Percentiles rank a stretch among this genome's conserved stretches.
These are phyloP conservation scores for Berghia stephanieae DNA, from an alignment of 1,140 invertebrate genomes.

Conservation along the genomic window DNA sequence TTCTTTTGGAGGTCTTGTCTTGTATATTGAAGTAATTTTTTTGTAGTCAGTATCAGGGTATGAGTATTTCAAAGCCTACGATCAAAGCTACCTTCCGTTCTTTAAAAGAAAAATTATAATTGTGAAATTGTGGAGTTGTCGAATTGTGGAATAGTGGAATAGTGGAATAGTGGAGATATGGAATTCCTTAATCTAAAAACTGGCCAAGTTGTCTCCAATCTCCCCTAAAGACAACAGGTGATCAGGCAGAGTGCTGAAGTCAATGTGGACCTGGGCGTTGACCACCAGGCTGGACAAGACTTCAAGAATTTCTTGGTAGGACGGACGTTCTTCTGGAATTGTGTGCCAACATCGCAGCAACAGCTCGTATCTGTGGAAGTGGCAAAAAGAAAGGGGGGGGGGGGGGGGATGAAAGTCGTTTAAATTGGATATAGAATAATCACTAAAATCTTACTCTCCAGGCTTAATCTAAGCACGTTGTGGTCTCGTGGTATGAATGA, in stretches of 20 bases:
- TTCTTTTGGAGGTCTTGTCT: too few relatives aligned
- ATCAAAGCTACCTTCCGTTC: too few relatives aligned
- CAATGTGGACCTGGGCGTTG: conserved; percentile 40
- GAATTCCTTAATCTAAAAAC: too few relatives aligned
- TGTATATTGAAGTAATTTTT: too few relatives aligned
- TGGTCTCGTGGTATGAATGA: not conserved
- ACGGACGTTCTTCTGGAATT: conserved; percentile 45
- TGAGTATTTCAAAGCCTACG: too few relatives aligned
- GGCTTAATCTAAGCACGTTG: not conserved
- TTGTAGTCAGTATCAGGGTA: too few relatives aligned
- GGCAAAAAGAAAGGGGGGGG: too few relatives aligned
- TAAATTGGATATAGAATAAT: not conserved
- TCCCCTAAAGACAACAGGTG: conserved; percentile 37
- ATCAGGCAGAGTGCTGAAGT: conserved; percentile 33
- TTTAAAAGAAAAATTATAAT: too few relatives aligned
- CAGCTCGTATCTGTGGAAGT: conserved; percentile 44
- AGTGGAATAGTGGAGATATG: too few relatives aligned
- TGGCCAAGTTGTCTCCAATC: too few relatives aligned
- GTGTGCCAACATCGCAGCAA: conserved; percentile 49
- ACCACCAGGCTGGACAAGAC: conserved; percentile 39
- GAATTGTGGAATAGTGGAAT: too few relatives aligned
- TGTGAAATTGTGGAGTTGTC: too few relatives aligned
- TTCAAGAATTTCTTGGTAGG: conserved; percentile 65
- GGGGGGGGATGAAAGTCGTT: not conserved
- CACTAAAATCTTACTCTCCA: not conserved